These are phyloP conservation scores for Clarias magur DNA, from an alignment of 2,113 vertebrate species.

Conservation along the genomic window DNA sequence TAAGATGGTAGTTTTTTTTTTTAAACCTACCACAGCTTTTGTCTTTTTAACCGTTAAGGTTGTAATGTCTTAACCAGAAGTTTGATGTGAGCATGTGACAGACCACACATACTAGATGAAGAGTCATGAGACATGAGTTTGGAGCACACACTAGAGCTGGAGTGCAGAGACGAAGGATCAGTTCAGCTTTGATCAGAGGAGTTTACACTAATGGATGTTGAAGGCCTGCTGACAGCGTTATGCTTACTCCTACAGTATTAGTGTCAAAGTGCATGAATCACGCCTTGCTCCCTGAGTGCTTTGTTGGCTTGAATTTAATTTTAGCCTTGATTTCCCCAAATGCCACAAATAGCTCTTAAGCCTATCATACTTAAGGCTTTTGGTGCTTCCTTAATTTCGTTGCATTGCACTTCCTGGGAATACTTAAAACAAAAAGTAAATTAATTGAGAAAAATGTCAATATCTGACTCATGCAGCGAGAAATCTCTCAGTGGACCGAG, in stretches of 20 bases:
- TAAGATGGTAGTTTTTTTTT: neutral
- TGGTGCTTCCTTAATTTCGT: neutral
- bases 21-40: neutral
- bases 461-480: constrained; percentile 15
- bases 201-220: constrained; percentile 55
- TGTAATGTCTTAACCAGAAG: neutral
- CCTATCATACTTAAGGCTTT: neutral
- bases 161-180: constrained; percentile 33
- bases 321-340: constrained; percentile 8
- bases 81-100: neutral
- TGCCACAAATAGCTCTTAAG: constrained; percentile 5
- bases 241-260: constrained; percentile 49
- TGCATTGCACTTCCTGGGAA: constrained; percentile 1
- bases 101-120: constrained; percentile 2
- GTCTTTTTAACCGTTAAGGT: neutral
- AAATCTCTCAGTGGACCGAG: constrained; percentile 27
- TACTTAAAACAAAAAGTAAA: neutral
- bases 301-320: constrained; percentile 27
- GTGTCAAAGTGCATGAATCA: constrained; percentile 57
- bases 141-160: constrained; percentile 23
- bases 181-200: constrained; percentile 61
- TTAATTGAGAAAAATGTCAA: neutral
- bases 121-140: constrained; percentile 24
- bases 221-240: constrained; percentile 52
- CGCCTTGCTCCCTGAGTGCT: constrained; percentile 27